Conservation (phyloP, 2,113 vertebrate genomes). For the Tragelaphus scriptus region DNA sequence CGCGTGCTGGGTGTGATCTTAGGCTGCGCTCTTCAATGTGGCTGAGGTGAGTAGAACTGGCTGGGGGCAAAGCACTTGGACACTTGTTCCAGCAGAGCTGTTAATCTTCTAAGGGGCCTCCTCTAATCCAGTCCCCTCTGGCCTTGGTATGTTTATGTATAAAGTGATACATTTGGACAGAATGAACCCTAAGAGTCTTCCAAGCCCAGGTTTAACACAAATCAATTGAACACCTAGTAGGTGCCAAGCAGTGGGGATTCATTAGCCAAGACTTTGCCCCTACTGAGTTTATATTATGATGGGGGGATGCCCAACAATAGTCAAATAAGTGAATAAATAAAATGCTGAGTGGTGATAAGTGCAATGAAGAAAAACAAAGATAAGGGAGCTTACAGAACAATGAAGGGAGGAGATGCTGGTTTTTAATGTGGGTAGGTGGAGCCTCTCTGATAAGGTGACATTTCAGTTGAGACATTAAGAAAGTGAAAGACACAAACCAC, state of each 20-base stretch:
- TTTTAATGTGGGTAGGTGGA: not conserved
- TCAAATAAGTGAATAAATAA: not conserved
- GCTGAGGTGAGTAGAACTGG: not conserved
- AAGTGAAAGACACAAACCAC: not conserved
- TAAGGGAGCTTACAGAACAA: no score
- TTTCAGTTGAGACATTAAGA: not conserved
- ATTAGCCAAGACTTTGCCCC: not conserved
- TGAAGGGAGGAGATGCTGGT: not conserved
- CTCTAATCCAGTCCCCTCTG: not conserved
- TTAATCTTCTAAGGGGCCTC: not conserved
- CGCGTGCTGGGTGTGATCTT: accelerated
- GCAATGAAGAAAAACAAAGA: not conserved
- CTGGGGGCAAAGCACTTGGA: not conserved
- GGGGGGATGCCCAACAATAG: not conserved
- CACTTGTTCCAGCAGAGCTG: not conserved
- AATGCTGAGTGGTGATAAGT: not conserved
- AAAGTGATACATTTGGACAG: not conserved
- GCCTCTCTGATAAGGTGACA: not conserved
- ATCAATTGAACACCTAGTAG: not conserved
- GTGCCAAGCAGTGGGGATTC: not conserved
- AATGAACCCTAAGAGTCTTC: not conserved
- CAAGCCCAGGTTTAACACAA: not conserved
- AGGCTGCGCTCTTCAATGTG: not conserved
- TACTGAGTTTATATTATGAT: not conserved
- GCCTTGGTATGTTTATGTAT: not conserved